These are phyloP conservation scores for Mustela nigripes DNA, from an alignment of 2,113 vertebrate species.

Conservation along the genomic window DNA sequence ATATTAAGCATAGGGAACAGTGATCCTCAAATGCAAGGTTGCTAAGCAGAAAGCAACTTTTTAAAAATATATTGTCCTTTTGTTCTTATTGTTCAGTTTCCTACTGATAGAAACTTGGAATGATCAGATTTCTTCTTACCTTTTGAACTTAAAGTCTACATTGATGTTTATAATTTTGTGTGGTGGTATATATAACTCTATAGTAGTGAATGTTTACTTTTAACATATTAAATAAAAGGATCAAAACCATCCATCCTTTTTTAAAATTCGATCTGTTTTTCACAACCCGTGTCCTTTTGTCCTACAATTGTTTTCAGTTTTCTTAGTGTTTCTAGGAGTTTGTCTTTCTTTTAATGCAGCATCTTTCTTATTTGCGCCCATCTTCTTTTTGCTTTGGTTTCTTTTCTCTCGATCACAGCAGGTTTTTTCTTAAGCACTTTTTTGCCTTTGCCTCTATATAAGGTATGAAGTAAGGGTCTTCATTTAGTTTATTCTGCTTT, in stretches of 20 bases:
- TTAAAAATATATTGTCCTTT: constrained; percentile 45
- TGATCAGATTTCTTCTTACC: not conserved
- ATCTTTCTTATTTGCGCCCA: not conserved
- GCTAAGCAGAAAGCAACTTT: constrained; percentile 45
- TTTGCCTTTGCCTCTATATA: constrained; percentile 27
- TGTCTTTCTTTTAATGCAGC: not conserved
- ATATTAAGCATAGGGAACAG: not conserved
- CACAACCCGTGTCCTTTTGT: constrained; percentile 7
- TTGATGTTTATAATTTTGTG: constrained; percentile 30
- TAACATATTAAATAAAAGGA: constrained; percentile 43
- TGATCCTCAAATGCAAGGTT: constrained; percentile 43
- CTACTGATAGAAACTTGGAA: constrained; percentile 46
- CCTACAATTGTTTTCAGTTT: constrained; percentile 35
- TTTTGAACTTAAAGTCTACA: constrained; percentile 61
- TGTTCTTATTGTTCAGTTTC: constrained; percentile 47
- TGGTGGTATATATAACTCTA: not conserved
- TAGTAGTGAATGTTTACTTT: constrained; percentile 48
- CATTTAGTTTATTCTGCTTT: constrained; percentile 33
- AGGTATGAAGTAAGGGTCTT: not conserved
- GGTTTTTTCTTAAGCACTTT: not conserved
- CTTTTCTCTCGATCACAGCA: constrained; percentile 17
- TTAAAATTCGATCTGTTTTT: constrained; percentile 49
- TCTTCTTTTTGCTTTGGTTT: not conserved
- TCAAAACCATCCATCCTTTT: not conserved
- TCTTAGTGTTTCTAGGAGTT: not conserved